A percentile compares a stretch with the other conserved stretches of the same genome.
These are phyloP conservation scores for Dugesia japonica DNA, from an alignment of 2,888 invertebrate species.

Conservation along the genomic window DNA sequence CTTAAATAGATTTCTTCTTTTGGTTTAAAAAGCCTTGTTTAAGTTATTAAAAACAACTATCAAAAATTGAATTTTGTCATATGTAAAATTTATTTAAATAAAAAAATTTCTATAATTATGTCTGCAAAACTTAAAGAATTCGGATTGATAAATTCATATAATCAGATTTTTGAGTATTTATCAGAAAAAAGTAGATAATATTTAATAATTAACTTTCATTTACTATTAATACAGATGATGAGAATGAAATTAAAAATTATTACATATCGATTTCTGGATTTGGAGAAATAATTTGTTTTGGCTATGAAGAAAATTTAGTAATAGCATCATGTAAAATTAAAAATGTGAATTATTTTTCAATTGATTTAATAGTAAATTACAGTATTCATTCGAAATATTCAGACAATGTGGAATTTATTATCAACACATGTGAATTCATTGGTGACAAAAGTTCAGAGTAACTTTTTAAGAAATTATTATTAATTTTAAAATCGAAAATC, in stretches of 20 bases:
- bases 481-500: too few relatives aligned
- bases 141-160: background rate
- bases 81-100: background rate
- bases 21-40: background rate
- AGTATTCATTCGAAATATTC: background rate
- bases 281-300: background rate
- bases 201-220: too few relatives aligned
- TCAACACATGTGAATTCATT: background rate
- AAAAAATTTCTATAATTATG: background rate
- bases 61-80: background rate
- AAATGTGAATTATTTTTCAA: background rate
- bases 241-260: slow-evolving; percentile 3
- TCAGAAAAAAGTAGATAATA: background rate
- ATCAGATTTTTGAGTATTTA: background rate
- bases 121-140: background rate
- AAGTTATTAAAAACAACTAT: background rate
- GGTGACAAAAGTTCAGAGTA: background rate
- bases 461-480: too few relatives aligned
- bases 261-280: background rate
- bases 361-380: background rate
- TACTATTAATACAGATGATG: background rate
- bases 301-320: background rate
- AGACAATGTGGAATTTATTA: background rate
- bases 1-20: too few relatives aligned
- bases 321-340: background rate